phyloP scores from a whole-genome alignment of 2,113 vertebrate species.

The Apus apus region DNA sequence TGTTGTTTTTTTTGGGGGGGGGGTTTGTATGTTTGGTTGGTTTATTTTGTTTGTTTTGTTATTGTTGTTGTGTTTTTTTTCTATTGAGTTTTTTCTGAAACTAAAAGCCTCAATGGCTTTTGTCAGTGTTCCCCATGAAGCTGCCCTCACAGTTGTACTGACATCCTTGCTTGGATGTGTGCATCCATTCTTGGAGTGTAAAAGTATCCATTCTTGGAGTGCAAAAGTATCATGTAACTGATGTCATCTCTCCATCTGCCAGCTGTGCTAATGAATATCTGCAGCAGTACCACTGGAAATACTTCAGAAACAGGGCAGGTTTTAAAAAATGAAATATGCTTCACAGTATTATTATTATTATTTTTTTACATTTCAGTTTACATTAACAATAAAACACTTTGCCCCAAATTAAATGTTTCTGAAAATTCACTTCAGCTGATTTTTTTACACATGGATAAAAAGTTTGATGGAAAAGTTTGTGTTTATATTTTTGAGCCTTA shows the following conservation, averaged over 20 bases:
- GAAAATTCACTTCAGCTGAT: background rate
- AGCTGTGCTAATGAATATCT: background rate
- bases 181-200: background rate
- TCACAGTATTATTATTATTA: background rate
- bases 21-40: too few relatives aligned
- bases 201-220: background rate
- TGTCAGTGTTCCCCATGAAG: background rate
- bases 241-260: background rate
- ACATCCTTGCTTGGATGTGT: background rate
- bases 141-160: background rate
- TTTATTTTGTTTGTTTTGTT: too few relatives aligned
- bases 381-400: background rate
- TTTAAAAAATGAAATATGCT: background rate
- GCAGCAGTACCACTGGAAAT: background rate
- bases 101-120: background rate
- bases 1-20: background rate
- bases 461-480: background rate
- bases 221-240: background rate
- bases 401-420: background rate
- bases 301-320: background rate
- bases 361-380: background rate
- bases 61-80: background rate
- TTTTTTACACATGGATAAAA: background rate
- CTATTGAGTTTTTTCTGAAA: background rate
- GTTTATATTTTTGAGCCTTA: background rate